Evolutionary conservation across 2,113 vertebrate genomes (phyloP).

Genomic region (Hyperopisus bebe): DNA sequence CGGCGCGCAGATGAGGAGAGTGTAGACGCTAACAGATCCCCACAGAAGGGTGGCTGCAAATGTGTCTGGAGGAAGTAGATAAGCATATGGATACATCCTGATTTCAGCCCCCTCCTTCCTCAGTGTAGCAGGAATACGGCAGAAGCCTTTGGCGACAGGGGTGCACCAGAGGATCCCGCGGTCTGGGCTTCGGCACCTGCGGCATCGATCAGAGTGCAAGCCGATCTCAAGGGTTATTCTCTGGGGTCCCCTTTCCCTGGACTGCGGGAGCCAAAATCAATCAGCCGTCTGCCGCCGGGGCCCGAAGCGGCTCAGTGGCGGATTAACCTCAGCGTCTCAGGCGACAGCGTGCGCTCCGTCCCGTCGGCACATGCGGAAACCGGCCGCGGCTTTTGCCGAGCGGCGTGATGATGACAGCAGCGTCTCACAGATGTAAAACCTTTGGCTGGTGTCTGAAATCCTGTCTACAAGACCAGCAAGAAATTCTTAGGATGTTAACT

Average conservation of each 20-base stretch:
- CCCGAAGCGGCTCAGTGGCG: not conserved
- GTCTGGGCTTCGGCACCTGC: conserved; percentile 1
- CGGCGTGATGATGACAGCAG: not conserved
- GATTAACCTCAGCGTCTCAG: not conserved
- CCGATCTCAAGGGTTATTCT: not conserved
- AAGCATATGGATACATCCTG: not conserved
- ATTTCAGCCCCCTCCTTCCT: not conserved
- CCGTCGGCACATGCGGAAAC: not conserved
- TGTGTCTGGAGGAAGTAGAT: not conserved
- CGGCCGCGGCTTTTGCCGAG: not conserved
- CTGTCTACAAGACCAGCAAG: too few species aligned
- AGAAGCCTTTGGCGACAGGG: not conserved
- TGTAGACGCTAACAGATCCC: not conserved
- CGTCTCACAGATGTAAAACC: not conserved
- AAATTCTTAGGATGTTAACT: not conserved
- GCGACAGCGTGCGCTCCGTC: not conserved
- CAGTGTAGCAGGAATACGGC: not conserved
- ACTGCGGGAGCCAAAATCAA: conserved; percentile 12
- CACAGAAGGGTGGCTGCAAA: not conserved
- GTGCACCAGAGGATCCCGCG: not conserved
- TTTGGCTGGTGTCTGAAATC: too few species aligned
- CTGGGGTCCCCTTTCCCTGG: not conserved
- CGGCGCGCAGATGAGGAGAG: not conserved
- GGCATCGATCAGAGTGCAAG: conserved; percentile 10
- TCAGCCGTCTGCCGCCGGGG: conserved; percentile 7